Percentiles rank a stretch among this genome's conserved stretches.
Conservation (phyloP, 2,888 invertebrate species). For the Volucella inflata region DNA sequence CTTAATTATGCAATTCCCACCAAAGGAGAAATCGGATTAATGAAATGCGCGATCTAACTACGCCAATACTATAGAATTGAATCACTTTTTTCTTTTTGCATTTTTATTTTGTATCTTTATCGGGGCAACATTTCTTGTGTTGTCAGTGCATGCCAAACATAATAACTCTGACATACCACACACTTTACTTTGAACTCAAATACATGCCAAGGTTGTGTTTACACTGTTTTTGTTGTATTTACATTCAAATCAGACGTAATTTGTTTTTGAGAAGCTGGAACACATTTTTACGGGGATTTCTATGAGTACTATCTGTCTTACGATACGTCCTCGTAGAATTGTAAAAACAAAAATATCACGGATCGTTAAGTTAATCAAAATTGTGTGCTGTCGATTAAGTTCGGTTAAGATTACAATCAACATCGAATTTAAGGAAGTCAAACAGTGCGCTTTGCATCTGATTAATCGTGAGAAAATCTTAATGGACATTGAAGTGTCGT, state of each 20-base stretch:
- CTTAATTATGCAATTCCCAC: slow-evolving; percentile 46
- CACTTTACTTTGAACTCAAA: slow-evolving; percentile 67
- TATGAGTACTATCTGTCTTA: no score
- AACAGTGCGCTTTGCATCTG: no score
- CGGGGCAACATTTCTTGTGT: slow-evolving; percentile 42
- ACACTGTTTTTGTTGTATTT: slow-evolving; percentile 24
- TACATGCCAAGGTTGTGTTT: slow-evolving; percentile 68
- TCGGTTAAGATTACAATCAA: no score
- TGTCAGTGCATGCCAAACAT: slow-evolving; percentile 69
- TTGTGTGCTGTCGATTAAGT: no score
- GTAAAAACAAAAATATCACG: no score
- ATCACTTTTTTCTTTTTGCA: slow-evolving; percentile 2
- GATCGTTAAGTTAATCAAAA: no score
- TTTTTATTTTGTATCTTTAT: slow-evolving; percentile 3
- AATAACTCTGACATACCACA: slow-evolving; percentile 43
- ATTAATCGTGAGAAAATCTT: no score
- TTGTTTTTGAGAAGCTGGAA: slow-evolving; percentile 13
- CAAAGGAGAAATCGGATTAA: neutral
- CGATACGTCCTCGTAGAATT: no score
- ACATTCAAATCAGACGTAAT: slow-evolving; percentile 17
- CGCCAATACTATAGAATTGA: slow-evolving; percentile 26
- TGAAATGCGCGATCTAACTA: slow-evolving; percentile 46
- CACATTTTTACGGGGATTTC: neutral
- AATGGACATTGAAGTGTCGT: no score
- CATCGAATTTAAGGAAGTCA: no score